Evolutionary conservation across 2,113 vertebrate genomes (phyloP).

Genomic region (Onychorhynchus coronatus): DNA sequence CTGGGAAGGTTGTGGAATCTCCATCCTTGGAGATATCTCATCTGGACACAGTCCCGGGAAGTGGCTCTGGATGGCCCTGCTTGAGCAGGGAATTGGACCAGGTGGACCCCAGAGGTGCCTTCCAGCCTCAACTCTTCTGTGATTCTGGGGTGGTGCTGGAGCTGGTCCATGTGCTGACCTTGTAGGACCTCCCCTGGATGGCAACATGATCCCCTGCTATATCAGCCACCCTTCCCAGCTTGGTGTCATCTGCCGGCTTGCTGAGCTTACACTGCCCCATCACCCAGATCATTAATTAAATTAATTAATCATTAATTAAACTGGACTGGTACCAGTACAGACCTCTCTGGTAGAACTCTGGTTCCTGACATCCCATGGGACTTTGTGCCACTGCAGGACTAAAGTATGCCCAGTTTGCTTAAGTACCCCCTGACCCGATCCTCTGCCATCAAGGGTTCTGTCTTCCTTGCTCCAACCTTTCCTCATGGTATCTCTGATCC

Average conservation of each 20-base stretch:
- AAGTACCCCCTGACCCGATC: background rate
- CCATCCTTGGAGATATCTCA: background rate
- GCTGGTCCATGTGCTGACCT: background rate
- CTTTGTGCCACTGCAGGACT: background rate
- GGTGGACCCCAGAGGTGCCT: background rate
- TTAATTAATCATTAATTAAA: no score
- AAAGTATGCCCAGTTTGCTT: accelerated
- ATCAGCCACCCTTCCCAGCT: background rate
- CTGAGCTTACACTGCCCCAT: background rate
- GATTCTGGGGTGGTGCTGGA: background rate
- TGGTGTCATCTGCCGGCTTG: background rate
- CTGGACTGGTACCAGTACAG: background rate
- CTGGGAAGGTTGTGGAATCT: background rate
- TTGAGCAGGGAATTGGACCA: background rate
- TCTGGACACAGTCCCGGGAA: background rate
- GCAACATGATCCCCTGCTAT: background rate
- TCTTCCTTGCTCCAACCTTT: background rate
- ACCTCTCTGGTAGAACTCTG: background rate
- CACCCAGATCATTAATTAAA: background rate
- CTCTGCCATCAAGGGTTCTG: background rate
- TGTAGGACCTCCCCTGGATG: background rate
- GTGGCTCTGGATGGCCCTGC: background rate
- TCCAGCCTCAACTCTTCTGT: background rate
- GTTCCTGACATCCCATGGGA: background rate
- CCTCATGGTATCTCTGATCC: background rate